These are phyloP conservation scores for Phylloscopus trochilus DNA, from an alignment of 2,113 vertebrate species.

Conservation along the genomic window DNA sequence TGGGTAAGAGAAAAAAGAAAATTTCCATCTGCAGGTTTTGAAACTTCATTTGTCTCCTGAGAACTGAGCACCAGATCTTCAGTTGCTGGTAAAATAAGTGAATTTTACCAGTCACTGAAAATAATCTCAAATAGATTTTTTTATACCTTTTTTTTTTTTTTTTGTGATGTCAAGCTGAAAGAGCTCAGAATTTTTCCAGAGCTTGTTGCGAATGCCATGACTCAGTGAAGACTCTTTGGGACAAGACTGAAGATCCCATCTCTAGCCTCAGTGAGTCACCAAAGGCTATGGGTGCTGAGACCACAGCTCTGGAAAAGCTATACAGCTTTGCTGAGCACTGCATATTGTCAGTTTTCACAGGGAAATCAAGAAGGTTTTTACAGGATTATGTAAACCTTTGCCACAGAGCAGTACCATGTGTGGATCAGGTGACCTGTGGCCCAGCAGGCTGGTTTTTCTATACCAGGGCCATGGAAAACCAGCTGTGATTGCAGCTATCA, in stretches of 20 bases:
- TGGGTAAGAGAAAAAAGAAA: background rate
- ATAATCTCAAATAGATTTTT: background rate
- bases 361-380: background rate
- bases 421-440: background rate
- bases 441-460: background rate
- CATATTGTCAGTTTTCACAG: background rate
- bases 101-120: background rate
- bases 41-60: background rate
- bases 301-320: background rate
- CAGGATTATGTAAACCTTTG: background rate
- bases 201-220: background rate
- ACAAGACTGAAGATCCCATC: background rate
- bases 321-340: background rate
- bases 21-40: background rate
- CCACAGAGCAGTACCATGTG: background rate
- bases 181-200: background rate
- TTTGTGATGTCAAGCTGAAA: background rate
- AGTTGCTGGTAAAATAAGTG: background rate
- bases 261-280: background rate
- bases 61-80: background rate
- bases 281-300: background rate
- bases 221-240: background rate
- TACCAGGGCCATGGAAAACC: background rate
- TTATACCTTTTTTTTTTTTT: background rate
- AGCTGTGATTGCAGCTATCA: background rate